Conservation (phyloP, 2,888 invertebrate species). For the Andricus quercusramuli region DNA sequence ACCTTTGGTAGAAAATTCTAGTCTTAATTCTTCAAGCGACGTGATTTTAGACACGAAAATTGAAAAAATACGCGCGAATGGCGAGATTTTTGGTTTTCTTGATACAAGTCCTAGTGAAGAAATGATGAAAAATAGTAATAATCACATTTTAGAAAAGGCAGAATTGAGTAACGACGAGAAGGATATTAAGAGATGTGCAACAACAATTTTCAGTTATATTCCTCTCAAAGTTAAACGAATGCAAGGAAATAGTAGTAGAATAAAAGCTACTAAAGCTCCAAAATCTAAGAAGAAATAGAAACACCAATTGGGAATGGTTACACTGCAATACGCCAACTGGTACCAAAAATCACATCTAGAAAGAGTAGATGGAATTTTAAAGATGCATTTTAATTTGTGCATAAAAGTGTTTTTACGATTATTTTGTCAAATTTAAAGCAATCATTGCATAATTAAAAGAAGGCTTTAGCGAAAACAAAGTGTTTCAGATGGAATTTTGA, state of each 20-base stretch:
- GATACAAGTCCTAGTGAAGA: not conserved
- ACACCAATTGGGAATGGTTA: constrained; percentile 5
- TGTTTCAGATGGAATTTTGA: no score
- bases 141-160: constrained; percentile 15
- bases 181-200: not conserved
- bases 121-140: not conserved
- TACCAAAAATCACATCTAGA: no score
- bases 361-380: no score
- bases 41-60: not conserved
- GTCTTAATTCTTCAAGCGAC: not conserved
- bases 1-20: constrained; percentile 59
- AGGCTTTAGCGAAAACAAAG: no score
- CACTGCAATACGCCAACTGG: no score
- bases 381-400: no score
- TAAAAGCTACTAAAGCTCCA: constrained; percentile 69
- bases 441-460: no score
- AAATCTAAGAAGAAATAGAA: constrained; percentile 62
- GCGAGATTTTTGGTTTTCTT: not conserved
- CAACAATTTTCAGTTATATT: constrained; percentile 57
- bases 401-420: no score
- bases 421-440: no score
- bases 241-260: constrained; percentile 68
- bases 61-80: not conserved
- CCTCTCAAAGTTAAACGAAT: constrained; percentile 73
- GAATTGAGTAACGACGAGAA: constrained; percentile 26